Base-by-base conservation (phyloP, 64 coral and sea anemone genomes). In the Montipora foliosa region DNA sequence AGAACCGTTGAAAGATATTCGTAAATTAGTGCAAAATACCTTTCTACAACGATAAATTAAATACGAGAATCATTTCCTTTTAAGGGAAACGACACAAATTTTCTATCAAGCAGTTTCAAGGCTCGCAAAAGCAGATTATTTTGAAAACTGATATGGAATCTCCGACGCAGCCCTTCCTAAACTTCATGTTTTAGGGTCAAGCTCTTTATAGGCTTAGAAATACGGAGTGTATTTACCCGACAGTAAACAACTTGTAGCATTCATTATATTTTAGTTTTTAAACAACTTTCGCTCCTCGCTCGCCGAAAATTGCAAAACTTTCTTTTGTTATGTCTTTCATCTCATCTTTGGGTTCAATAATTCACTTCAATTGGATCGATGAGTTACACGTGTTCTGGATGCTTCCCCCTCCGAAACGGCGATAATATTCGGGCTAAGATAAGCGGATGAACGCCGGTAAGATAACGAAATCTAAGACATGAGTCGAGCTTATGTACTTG, bases 381-480 rank as follows among this genome's bases (percentile, higher is more conserved):
- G 19, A 47, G 1, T 86, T 68, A n/a, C 37, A 21, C 25, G 58
- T 67, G 47, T 45, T 70, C 46, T 50, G 24, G 53, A 61, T 20
- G 52, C 55, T 61, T 82, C 9, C 61, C n/a, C 14, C 24, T 5
- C 44, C 46, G 20, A 49, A 51, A 72, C 17, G 82, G 4, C 45
- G 47, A 86, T 71, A 49, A 70, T 19, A 86, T 20, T 44, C 82
- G 66, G 15, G 6, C 16, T 8, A 44, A 72, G 82, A 86, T 86
- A 86, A 86, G 82, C 29, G 62, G 82, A 86, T 86, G 47, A 47
- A 20, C 37, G 24, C 4, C 21, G 24, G 45, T 49, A 64, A 47
- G 82, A 86, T 86, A 86, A 86, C 82, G 66, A 86, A 86, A 72
- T 72, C 62, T 24, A 50, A 72, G 66, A 86, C 64, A 86, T 86